A percentile compares a stretch with the other conserved stretches of the same genome.
Conservation (phyloP, 2,888 invertebrate species). For the Polydrusus cervinus region DNA sequence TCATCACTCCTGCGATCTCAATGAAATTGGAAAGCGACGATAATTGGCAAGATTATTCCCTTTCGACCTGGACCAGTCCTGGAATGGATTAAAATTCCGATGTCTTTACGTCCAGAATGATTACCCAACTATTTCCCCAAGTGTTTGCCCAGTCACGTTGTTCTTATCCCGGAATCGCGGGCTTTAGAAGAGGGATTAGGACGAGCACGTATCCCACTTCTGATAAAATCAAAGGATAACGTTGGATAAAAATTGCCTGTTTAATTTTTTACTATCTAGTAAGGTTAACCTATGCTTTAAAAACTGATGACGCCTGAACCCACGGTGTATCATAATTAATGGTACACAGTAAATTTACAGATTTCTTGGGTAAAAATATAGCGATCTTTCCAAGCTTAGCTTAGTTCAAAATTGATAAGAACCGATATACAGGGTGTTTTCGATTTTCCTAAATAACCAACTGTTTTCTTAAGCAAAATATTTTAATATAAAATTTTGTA, state of each 20-base stretch:
- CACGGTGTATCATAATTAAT: no score
- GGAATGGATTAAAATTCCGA: conserved; percentile 37
- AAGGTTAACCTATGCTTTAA: background rate
- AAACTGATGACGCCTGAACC: no score
- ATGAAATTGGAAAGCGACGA: conserved; percentile 45
- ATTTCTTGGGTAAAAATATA: no score
- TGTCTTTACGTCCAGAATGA: conserved; percentile 35
- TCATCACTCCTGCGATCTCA: conserved; percentile 13
- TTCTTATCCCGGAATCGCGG: conserved; percentile 17
- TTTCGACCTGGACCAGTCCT: conserved; percentile 26
- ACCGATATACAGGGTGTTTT: no score
- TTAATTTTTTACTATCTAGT: background rate
- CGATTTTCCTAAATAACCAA: no score
- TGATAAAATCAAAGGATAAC: conserved; percentile 19
- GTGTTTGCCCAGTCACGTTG: conserved; percentile 26
- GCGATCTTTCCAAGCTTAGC: no score
- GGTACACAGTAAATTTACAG: no score
- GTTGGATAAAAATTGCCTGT: conserved; percentile 7
- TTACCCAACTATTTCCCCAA: conserved; percentile 21
- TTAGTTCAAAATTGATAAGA: no score
- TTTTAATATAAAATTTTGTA: no score
- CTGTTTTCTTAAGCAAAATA: no score
- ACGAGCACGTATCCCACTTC: conserved; percentile 15
- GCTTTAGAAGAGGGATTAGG: conserved; percentile 13
- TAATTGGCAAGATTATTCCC: conserved; percentile 43